phyloP scores from a whole-genome alignment of 1,140 invertebrate species.

The Lerema accius region DNA sequence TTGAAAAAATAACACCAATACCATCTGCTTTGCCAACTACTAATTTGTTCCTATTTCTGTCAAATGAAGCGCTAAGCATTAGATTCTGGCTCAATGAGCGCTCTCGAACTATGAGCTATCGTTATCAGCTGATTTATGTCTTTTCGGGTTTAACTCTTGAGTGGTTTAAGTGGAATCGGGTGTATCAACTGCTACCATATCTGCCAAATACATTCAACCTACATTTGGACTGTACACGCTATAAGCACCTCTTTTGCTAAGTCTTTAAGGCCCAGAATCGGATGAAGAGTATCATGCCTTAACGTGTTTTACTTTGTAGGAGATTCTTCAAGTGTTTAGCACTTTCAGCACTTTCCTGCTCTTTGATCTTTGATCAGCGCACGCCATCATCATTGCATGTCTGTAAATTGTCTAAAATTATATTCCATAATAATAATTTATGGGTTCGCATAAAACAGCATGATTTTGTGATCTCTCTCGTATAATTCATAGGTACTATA shows the following conservation, averaged over 20 bases:
- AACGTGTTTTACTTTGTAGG: not conserved
- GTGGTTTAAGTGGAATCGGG: slow-evolving; percentile 31
- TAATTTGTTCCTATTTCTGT: not conserved
- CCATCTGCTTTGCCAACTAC: no score
- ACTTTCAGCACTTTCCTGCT: slow-evolving; percentile 23
- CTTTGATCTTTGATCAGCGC: slow-evolving; percentile 30
- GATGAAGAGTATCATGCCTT: not conserved
- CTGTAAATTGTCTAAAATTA: slow-evolving; percentile 24
- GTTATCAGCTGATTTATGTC: slow-evolving; percentile 28
- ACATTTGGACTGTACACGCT: not conserved
- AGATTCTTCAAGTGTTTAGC: slow-evolving; percentile 25
- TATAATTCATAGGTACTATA: no score
- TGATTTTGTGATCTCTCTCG: no score
- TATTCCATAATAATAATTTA: slow-evolving; percentile 5
- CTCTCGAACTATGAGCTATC: slow-evolving; percentile 27
- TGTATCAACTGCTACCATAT: slow-evolving; percentile 18
- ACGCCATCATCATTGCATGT: slow-evolving; percentile 15
- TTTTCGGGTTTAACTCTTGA: slow-evolving; percentile 27
- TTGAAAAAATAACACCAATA: no score
- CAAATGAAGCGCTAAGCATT: slow-evolving; percentile 21
- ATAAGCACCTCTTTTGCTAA: not conserved
- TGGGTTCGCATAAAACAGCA: not conserved
- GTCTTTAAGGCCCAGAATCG: not conserved
- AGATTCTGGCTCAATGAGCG: slow-evolving; percentile 23
- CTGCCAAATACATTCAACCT: slow-evolving; percentile 5